Evolutionary conservation across 2,113 vertebrate genomes (phyloP).

Genomic region (Peromyscus californicus): DNA sequence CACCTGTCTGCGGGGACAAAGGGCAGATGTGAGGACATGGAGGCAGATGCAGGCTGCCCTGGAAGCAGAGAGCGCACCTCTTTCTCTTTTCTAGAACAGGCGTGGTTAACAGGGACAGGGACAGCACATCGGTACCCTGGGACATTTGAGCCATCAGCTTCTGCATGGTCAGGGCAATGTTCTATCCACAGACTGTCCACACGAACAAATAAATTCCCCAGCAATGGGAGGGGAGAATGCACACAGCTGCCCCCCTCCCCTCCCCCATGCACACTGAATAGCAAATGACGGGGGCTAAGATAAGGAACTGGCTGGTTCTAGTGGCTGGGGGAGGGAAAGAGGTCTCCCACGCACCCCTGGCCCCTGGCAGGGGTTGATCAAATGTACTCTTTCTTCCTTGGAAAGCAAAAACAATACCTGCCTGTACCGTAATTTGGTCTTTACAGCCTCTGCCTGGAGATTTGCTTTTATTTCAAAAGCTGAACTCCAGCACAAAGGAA

Average conservation of each 20-base stretch:
- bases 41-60: too few relatives aligned
- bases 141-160: neutral
- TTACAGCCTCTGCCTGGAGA: conserved; percentile 39
- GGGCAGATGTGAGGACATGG: neutral
- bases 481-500: conserved; percentile 70
- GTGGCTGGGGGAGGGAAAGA: neutral
- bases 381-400: conserved; percentile 14
- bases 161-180: neutral
- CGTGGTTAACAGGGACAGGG: neutral
- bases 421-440: conserved; percentile 58
- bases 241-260: rapidly evolving
- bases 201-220: rapidly evolving
- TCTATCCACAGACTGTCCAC: neutral
- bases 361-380: neutral
- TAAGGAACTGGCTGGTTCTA: too few relatives aligned
- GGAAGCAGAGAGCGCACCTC: too few relatives aligned
- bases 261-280: rapidly evolving
- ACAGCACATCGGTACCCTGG: neutral
- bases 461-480: conserved; percentile 50
- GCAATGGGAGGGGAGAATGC: neutral
- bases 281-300: neutral
- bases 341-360: neutral
- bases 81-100: neutral
- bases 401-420: conserved; percentile 37
- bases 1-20: too few relatives aligned